phyloP scores from a whole-genome alignment of 2,888 invertebrate genomes.

The Ochropleura leucogaster region DNA sequence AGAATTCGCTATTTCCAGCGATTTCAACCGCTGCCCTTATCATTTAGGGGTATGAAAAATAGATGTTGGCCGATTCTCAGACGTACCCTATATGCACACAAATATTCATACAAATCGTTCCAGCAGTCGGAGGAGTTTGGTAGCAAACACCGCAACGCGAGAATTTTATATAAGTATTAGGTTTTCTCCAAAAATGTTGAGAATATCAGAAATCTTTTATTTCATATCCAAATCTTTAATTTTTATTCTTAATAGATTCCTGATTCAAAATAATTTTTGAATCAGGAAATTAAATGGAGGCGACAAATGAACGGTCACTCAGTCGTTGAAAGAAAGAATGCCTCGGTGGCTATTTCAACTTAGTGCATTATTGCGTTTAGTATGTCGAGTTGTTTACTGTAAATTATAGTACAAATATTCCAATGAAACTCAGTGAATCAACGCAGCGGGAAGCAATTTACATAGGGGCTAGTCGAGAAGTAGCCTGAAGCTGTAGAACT shows the following conservation, averaged over 20 bases:
- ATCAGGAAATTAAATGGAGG: background rate
- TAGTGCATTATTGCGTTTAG: conserved; percentile 1
- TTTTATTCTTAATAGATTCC: no score
- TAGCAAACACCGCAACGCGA: no score
- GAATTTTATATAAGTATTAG: no score
- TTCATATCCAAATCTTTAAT: no score
- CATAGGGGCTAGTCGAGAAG: background rate
- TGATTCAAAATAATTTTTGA: no score
- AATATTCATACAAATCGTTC: no score
- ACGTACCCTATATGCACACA: no score
- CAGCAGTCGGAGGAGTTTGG: no score
- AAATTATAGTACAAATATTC: background rate
- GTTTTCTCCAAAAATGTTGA: background rate
- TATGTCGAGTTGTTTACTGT: background rate
- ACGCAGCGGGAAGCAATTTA: conserved; percentile 12
- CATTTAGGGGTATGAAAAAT: no score
- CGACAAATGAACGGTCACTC: background rate
- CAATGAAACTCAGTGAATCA: background rate
- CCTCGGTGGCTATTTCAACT: background rate
- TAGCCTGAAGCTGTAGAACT: background rate
- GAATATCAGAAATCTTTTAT: background rate
- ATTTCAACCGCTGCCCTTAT: no score
- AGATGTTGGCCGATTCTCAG: no score
- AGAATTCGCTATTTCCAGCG: no score
- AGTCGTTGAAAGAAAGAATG: background rate